Conservation (phyloP, 1,140 invertebrate species). For the Lasioglossum baleicum region DNA sequence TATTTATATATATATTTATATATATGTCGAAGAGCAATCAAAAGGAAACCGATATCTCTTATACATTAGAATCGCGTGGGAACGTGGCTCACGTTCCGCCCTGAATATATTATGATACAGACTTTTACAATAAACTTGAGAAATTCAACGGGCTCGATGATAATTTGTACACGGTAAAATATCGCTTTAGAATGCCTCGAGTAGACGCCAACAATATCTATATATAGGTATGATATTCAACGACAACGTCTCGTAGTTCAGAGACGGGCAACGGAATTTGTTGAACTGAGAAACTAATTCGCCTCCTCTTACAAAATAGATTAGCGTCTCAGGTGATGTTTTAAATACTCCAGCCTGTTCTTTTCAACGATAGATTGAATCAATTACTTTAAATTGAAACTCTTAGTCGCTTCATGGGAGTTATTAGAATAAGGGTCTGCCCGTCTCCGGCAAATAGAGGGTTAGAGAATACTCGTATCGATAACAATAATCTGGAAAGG, state of each 20-base stretch:
- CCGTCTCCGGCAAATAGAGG: background rate
- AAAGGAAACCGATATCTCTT: conserved; percentile 10
- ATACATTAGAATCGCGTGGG: background rate
- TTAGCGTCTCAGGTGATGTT: too few species aligned
- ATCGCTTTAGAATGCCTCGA: conserved; percentile 28
- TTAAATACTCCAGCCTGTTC: too few species aligned
- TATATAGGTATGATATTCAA: background rate
- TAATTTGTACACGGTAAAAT: conserved; percentile 22
- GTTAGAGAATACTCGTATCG: conserved; percentile 26
- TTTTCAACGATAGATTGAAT: too few species aligned
- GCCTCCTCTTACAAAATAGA: too few species aligned
- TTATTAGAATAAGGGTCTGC: too few species aligned
- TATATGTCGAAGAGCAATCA: background rate
- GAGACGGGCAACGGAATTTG: background rate
- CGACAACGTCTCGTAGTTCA: conserved; percentile 12
- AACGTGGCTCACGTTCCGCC: conserved; percentile 6
- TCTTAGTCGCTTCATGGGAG: too few species aligned
- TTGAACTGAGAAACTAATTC: too few species aligned
- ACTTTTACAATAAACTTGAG: conserved; percentile 33
- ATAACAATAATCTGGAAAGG: conserved; percentile 38
- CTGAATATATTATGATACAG: conserved; percentile 18
- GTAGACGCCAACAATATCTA: background rate
- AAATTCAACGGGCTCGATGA: conserved; percentile 43
- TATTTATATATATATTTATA: background rate
- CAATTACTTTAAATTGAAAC: too few species aligned